Evolutionary conservation across 2,113 vertebrate species (phyloP), one percentile per base, ranked within the genome.

Genomic region (Asarcornis scutulata): DNA sequence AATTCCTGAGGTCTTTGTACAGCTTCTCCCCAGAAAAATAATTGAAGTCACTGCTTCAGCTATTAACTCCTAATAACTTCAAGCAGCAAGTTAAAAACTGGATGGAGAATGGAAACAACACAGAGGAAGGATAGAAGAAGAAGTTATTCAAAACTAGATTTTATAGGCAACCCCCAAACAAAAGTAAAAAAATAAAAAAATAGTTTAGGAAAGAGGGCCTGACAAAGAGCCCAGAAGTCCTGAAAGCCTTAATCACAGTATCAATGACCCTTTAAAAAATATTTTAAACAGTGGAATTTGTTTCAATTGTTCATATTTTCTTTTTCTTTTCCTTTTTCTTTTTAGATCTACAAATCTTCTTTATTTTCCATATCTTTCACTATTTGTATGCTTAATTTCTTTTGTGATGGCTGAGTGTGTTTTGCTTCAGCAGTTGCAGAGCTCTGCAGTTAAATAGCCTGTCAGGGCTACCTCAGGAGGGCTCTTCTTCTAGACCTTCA

Each of bases 351-450:
- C 12, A 68, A 16, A 73, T 66, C 50, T 42, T 58, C 55, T 73
- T 92, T 85, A 40, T 85, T 94, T 95, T 89, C 72, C 23, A 38
- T 93, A 89, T 85, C n/a, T 94, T 94, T 84, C 56, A 75, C 90
- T 88, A 78, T 23, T 63, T 64, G 68, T 67, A 78, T 74, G n/a
- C 67, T 77, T 89, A 91, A 50, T 53, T 46, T 88, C 59, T 87
- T 94, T 79, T 93, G 74, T 74, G 77, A 79, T 93, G 48, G 71
- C 68, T 89, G 84, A 91, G 80, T 77, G 75, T 80, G 63, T 80
- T 94, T 71, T 93, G 87, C 75, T 95, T 91, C 89, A 93, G 72
- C 72, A 89, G 91, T 85, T 82, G 85, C 40, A 73, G 72, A 91
- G 36, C 40, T 66, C 87, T 85, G 82, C 31, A 83, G 79, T 68